A percentile compares a stretch with the other conserved stretches of the same genome.
Evolutionary conservation across 92 coral and sea anemone species (phyloP).

Genomic region (Epizoanthus scotinus): DNA sequence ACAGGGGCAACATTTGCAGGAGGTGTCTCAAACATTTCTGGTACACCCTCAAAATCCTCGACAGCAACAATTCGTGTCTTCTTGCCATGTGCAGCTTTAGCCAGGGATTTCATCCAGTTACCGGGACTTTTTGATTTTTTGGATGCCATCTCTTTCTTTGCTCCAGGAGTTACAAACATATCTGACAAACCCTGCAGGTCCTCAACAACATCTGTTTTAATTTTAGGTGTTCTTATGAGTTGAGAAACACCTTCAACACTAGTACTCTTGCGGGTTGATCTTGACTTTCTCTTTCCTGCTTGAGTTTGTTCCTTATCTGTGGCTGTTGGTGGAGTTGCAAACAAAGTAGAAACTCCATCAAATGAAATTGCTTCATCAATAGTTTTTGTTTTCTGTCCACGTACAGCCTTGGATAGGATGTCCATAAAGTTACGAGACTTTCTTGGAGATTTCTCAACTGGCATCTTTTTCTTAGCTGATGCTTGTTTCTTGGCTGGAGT

Average conservation of each 20-base stretch:
- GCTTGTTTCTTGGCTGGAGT: conserved; percentile 15
- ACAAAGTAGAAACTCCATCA: conserved; percentile 59
- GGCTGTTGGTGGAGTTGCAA: conserved; percentile 67
- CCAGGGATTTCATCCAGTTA: conserved; percentile 73
- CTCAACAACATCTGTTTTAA: conserved; percentile 39
- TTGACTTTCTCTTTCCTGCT: conserved; percentile 17
- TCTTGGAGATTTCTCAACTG: conserved; percentile 29
- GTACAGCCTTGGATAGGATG: conserved; percentile 34
- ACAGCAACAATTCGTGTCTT: conserved; percentile 33
- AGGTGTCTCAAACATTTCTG: conserved; percentile 72
- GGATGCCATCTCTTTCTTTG: conserved; percentile 23
- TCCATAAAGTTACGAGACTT: conserved; percentile 31
- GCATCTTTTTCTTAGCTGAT: conserved; percentile 31
- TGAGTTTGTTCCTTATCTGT: conserved; percentile 14
- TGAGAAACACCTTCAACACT: conserved; percentile 57
- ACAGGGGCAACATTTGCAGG: not conserved
- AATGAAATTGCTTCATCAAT: conserved; percentile 50
- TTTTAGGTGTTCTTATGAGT: conserved; percentile 63
- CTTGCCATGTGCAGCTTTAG: conserved; percentile 57
- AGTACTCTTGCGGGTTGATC: conserved; percentile 59
- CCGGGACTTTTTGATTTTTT: conserved; percentile 41
- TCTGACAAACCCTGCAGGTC: conserved; percentile 62
- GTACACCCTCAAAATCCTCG: conserved; percentile 55
- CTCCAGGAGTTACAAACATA: conserved; percentile 65
- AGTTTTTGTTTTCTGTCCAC: conserved; percentile 39